A percentile compares a stretch with the other conserved stretches of the same genome.
These are phyloP conservation scores for Cylindroiulus punctatus DNA, from an alignment of 2,888 invertebrate genomes.

Conservation along the genomic window DNA sequence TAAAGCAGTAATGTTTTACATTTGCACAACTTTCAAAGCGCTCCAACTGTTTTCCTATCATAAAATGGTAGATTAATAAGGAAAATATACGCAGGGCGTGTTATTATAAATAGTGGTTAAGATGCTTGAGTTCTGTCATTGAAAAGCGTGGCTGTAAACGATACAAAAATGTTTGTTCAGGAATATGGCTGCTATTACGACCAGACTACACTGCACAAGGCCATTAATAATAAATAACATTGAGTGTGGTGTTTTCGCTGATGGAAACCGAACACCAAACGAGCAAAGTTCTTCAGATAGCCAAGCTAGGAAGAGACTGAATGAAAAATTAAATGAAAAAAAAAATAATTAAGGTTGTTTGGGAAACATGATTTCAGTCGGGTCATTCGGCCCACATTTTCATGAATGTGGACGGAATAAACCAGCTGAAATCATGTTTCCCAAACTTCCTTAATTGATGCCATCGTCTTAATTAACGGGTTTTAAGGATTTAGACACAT, in stretches of 20 bases:
- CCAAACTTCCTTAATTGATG: constrained; percentile 28
- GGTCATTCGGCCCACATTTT: neutral
- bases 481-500: constrained; percentile 39
- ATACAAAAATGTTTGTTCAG: constrained; percentile 13
- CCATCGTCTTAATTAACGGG: constrained; percentile 23
- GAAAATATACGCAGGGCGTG: too few species aligned
- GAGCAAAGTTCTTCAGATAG: constrained; percentile 1
- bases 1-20: too few species aligned
- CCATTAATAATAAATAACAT: constrained; percentile 3
- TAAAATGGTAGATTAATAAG: too few species aligned
- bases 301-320: neutral
- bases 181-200: neutral
- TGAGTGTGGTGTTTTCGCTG: neutral
- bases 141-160: neutral
- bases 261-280: constrained; percentile 8
- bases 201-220: neutral
- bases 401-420: neutral
- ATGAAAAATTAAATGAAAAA: neutral
- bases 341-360: constrained; percentile 10
- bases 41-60: too few species aligned
- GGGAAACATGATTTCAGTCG: constrained; percentile 30
- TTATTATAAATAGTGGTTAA: neutral
- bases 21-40: too few species aligned
- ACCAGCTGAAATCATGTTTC: constrained; percentile 11
- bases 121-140: neutral